Evolutionary conservation across 2,888 invertebrate species (phyloP).

Genomic region (Fragum whitleyi): DNA sequence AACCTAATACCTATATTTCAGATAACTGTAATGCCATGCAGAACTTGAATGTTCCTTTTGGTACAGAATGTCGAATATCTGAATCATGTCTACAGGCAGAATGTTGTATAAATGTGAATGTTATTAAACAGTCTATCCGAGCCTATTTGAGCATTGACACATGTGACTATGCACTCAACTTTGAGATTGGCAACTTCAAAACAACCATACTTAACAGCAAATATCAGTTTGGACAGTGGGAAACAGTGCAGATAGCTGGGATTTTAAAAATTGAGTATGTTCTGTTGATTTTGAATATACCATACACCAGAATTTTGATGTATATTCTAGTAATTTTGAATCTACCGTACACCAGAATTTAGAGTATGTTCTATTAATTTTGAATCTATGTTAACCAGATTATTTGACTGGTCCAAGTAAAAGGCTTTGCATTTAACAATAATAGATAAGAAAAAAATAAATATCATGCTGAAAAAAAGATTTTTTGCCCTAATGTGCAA

Average conservation of each 20-base stretch:
- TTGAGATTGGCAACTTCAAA: conserved; percentile 56
- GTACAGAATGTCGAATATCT: conserved; percentile 2
- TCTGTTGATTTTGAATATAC: too few species aligned
- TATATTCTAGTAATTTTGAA: too few species aligned
- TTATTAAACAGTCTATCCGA: conserved; percentile 47
- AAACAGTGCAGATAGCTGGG: conserved; percentile 18
- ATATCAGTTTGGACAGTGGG: conserved; percentile 25
- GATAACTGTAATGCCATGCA: conserved; percentile 5
- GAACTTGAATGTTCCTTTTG: background rate
- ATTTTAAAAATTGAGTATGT: conserved; percentile 32
- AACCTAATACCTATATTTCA: too few species aligned
- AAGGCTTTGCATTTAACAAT: too few species aligned
- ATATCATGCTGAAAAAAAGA: too few species aligned
- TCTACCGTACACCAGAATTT: too few species aligned
- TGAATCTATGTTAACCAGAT: too few species aligned
- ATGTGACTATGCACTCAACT: conserved; percentile 50
- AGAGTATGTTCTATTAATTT: too few species aligned
- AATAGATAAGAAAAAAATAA: too few species aligned
- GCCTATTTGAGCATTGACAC: conserved; percentile 55
- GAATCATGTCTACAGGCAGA: conserved; percentile 32
- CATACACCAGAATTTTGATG: too few species aligned
- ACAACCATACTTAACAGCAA: conserved; percentile 6
- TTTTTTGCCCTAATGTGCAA: too few species aligned
- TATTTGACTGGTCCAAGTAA: too few species aligned
- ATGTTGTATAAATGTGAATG: conserved; percentile 60